phyloP scores from a whole-genome alignment of 2,113 vertebrate genomes.

The Zosterops borbonicus region DNA sequence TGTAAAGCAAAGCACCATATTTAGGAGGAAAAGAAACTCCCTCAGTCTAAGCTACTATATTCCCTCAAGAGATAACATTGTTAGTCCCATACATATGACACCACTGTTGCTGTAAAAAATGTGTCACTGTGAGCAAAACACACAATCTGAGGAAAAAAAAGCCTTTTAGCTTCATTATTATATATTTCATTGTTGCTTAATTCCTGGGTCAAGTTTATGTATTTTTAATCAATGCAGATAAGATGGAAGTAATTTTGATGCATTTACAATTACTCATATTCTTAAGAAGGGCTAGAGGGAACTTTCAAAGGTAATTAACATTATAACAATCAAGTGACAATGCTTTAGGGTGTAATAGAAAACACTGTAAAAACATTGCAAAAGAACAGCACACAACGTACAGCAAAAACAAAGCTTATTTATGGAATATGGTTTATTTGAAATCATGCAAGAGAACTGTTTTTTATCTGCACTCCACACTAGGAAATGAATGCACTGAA shows the following conservation, averaged over 20 bases:
- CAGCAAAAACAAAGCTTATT: neutral
- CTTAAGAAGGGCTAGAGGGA: neutral
- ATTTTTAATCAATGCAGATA: constrained; percentile 12
- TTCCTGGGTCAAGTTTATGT: constrained; percentile 16
- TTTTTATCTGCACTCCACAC: neutral
- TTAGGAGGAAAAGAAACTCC: neutral
- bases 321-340: neutral
- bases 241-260: neutral
- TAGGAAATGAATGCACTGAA: neutral
- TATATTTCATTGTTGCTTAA: neutral
- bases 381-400: neutral
- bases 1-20: neutral
- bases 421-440: neutral
- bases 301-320: neutral
- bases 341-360: neutral
- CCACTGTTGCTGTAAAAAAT: neutral
- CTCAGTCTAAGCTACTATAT: neutral
- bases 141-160: neutral
- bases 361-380: neutral
- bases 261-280: constrained; percentile 1
- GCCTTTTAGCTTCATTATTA: neutral
- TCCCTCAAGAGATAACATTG: neutral
- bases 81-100: neutral
- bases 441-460: neutral
- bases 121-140: neutral